Evolutionary conservation across 2,888 invertebrate genomes (phyloP), one percentile per base, ranked within the genome.

Genomic region (Chrysolina haemoptera): DNA sequence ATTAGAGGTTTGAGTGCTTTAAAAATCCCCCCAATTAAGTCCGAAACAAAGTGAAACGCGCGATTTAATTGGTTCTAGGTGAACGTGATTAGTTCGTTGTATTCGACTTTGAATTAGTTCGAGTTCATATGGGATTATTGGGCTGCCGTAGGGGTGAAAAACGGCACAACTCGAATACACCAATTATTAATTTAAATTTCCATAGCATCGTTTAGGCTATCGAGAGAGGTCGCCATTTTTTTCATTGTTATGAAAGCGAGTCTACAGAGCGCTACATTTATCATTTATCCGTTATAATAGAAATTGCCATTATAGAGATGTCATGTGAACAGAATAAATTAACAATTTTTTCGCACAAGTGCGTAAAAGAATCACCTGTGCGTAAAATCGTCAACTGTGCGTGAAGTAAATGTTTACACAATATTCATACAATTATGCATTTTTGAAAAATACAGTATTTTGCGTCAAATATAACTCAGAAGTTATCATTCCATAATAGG

Each of bases 21-120:
- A 53, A 53, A 53, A 53, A 20, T 53, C 18, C 18, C 53, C 53
- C 20, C 53, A 53, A 53, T 53, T 53, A 22, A 53, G 53, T 53
- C 53, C 53, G 10, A 20, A 53, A 53, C 20, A 20, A 53, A 20
- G 11, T 53, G 53, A 53, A 53, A 53, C 11, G 20, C 20, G 18
- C 20, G 9, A 20, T 20, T 53, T 53, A 53, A 53, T 53, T 53
- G 53, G 53, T 53, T 20, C 53, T 18, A 53, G 53, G 20, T 53
- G 12, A 53, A 53, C 12, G 20, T 53, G 53, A 53, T 53, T 22
- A 53, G 53, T 53, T 53, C 12, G 53, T 18, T 53, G 53, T 20
- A 53, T 11, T 53, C 53, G 53, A 53, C 12, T 20, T 53, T 53
- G 20, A 18, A 53, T 53, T 11, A 35, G 35, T 18, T 11, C 12